Evolutionary conservation across 2,113 vertebrate genomes (phyloP), one percentile per base, ranked within the genome.

Genomic region (Capreolus pygargus): DNA sequence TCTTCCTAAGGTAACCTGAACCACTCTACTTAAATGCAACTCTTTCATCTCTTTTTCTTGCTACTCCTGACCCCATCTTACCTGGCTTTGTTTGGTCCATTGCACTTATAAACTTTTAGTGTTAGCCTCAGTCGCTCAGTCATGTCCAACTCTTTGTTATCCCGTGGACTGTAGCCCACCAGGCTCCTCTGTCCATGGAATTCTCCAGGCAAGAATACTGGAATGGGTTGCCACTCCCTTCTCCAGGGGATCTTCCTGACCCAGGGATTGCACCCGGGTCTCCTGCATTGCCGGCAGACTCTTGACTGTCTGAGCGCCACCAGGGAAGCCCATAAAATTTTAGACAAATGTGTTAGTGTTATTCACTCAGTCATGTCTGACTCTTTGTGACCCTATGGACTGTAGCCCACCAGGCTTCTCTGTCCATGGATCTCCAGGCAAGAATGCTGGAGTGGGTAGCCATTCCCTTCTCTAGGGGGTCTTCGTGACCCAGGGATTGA

Each of bases 221-320:
- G 67, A 39, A 39, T 70, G 19, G n/a, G n/a, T 70, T 1, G n/a
- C 19, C n/a, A 39, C 6, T 70, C n/a, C 19, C 19, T 70, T 39
- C 67, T 70, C 67, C 19, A 70, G 67, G 67, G 67, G n/a, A 36
- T 70, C 67, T 70, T 70, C n/a, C 67, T 1, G 0, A 70, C n/a
- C 19, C 67, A 12, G 19, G n/a, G n/a, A 39, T 39, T 39, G 67
- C 23, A 70, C 10, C 5, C 0, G 0, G 67, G 10, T 70, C n/a
- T 70, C 19, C n/a, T 70, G 67, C n/a, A 39, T 70, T 70, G 10
- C 9, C 5, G 17, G 64, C n/a, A 70, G n/a, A 70, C n/a, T 5
- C n/a, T 70, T 70, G 11, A 36, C 8, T 70, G 4, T 36, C 17
- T 67, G 64, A 36, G n/a, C 0, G 0, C n/a, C 1, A 0, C 64